Evolutionary conservation across 2,888 invertebrate genomes (phyloP), one percentile per base, ranked within the genome.

Genomic region (Microplitis deprimator): DNA sequence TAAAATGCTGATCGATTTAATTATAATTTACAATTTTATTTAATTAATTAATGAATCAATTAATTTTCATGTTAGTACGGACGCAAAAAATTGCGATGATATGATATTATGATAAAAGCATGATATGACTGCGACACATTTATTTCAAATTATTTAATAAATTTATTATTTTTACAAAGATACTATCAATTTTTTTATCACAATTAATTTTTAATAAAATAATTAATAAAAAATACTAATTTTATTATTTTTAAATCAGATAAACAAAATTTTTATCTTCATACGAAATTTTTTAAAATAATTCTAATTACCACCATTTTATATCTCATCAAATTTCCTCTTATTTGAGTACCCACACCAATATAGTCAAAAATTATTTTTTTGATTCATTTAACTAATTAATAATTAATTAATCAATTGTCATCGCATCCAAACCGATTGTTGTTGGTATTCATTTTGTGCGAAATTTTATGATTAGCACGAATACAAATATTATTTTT

Each of bases 1-100:
- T 29, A 38, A 38, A 39, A 65, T 50, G 50, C 50, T 50, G 50
- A 50, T 50, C 50, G 50, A 50, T 50, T 13, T 13, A 50, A 50
- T 50, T 50, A 50, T 50, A 50, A 50, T 50, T 50, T 50, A 50
- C 50, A 50, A 65, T 17, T 68, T 67, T 67, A 20, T 68, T 40
- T n/a, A 10, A 65, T 29, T 17, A 68, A 70, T 29, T 29, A 29
- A 29, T 4, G 4, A 29, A 29, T 29, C 4, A 29, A 29, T 29
- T 29, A 29, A 29, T 29, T 17, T 16, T 17, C 50, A 50, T 59
- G 13, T 70, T 59, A 16, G 20, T 40, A 20, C 50, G 59, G 29
- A 60, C 60, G 38, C 70, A 61, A 70, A 40, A 59, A 60, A 29
- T 70, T 60, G 60, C 70, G 70, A 70, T 70, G 70, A 70, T 70